A percentile compares a stretch with the other conserved stretches of the same genome.
Conservation (phyloP, 2,888 invertebrate species). For the Leptinotarsa haldemani region DNA sequence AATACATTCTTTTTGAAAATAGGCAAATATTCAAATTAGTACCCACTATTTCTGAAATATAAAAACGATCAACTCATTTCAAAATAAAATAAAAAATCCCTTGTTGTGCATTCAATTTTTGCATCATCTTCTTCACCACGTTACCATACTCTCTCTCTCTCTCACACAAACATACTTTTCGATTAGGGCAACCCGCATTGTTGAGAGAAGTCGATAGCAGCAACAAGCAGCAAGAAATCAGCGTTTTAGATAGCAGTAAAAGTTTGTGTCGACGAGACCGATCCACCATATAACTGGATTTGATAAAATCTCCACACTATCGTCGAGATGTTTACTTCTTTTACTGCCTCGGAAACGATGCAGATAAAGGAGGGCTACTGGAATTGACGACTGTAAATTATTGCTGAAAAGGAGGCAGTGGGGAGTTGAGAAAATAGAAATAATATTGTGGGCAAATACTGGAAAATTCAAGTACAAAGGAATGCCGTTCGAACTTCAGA, state of each 20-base stretch:
- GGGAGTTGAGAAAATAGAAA: neutral
- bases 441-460: neutral
- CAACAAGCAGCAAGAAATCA: slow-evolving; percentile 8
- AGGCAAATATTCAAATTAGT: no score
- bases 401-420: neutral
- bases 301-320: slow-evolving; percentile 19
- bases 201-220: slow-evolving; percentile 2
- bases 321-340: slow-evolving; percentile 19
- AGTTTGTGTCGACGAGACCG: slow-evolving; percentile 13
- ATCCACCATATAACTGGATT: slow-evolving; percentile 13
- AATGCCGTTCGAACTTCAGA: neutral
- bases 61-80: no score
- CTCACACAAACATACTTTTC: neutral
- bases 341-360: neutral
- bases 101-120: no score
- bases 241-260: slow-evolving; percentile 12
- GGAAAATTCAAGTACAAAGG: neutral
- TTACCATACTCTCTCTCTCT: neutral
- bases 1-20: no score
- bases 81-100: no score
- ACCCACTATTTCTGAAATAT: no score
- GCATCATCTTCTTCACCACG: no score
- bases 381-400: neutral
- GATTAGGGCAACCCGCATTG: slow-evolving; percentile 12
- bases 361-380: slow-evolving; percentile 15